phyloP scores from a whole-genome alignment of 2,888 invertebrate genomes.

The Nomada fabriciana region DNA sequence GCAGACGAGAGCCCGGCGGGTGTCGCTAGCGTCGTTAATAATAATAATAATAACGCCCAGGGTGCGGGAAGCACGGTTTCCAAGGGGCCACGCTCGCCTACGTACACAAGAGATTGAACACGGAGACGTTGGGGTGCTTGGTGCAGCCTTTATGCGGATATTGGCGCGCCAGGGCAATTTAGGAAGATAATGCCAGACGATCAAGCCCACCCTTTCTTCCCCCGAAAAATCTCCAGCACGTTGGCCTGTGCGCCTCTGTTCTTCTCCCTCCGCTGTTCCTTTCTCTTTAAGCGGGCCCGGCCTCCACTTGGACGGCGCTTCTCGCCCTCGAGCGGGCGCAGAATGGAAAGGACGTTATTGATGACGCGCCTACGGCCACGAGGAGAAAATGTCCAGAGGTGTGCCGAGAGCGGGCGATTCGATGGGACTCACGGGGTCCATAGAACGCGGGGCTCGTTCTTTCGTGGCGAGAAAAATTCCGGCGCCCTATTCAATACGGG shows the following conservation, averaged over 20 bases:
- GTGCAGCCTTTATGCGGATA: slow-evolving; percentile 64
- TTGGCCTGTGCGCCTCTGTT: neutral
- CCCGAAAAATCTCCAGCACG: slow-evolving; percentile 45
- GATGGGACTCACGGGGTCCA: slow-evolving; percentile 45
- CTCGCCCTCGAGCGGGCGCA: slow-evolving; percentile 49
- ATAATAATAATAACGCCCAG: slow-evolving; percentile 66
- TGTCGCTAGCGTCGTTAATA: slow-evolving; percentile 60
- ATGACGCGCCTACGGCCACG: slow-evolving; percentile 67
- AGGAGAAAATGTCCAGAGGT: slow-evolving; percentile 44
- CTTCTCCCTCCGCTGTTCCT: neutral
- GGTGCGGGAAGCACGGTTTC: slow-evolving; percentile 53
- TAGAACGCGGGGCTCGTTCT: slow-evolving; percentile 34
- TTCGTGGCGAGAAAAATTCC: slow-evolving; percentile 50
- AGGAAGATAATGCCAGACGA: slow-evolving; percentile 77
- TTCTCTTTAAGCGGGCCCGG: neutral
- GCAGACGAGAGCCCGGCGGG: neutral
- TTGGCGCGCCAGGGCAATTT: slow-evolving; percentile 75
- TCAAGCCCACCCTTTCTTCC: slow-evolving; percentile 70
- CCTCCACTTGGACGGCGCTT: slow-evolving; percentile 34
- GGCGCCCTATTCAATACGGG: slow-evolving; percentile 33
- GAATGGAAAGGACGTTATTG: slow-evolving; percentile 74
- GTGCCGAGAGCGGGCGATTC: slow-evolving; percentile 13
- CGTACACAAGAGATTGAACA: slow-evolving; percentile 47
- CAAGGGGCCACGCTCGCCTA: slow-evolving; percentile 21
- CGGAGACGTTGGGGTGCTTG: slow-evolving; percentile 48